Conservation (phyloP, 2,797 vertebrate species). For the Scleropages formosus region DNA sequence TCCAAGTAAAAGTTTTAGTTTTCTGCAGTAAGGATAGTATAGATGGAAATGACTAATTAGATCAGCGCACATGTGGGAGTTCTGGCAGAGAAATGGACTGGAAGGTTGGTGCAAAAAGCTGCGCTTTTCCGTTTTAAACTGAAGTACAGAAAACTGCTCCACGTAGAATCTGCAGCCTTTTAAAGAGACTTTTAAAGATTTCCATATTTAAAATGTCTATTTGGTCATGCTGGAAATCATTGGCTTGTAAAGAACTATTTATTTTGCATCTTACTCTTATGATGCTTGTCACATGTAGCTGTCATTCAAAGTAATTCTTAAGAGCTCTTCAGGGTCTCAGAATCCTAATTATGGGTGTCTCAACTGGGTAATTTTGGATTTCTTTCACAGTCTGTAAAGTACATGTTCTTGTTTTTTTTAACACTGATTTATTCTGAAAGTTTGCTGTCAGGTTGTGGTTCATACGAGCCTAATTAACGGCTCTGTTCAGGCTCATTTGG, state of each 20-base stretch:
- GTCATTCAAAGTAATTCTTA: constrained; percentile 57
- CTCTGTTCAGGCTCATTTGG: constrained; percentile 79
- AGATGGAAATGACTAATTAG: constrained; percentile 66
- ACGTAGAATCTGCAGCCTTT: background rate
- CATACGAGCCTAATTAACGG: constrained; percentile 75
- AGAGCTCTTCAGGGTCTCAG: constrained; percentile 57
- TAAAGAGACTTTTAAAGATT: background rate
- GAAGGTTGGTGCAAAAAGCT: constrained; percentile 13
- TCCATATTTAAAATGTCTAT: background rate
- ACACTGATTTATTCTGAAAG: constrained; percentile 65
- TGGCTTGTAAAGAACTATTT: constrained; percentile 49
- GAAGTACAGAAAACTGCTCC: background rate
- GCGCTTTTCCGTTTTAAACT: background rate
- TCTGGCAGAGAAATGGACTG: constrained; percentile 46
- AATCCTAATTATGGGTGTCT: constrained; percentile 64
- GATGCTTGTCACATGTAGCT: constrained; percentile 35
- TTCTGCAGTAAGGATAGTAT: constrained; percentile 66
- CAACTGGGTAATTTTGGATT: constrained; percentile 64
- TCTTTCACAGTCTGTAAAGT: constrained; percentile 52
- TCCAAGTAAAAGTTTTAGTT: constrained; percentile 39
- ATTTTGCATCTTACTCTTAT: constrained; percentile 57
- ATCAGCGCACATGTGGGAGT: constrained; percentile 54
- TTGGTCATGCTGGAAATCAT: constrained; percentile 3
- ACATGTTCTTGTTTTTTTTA: constrained; percentile 24
- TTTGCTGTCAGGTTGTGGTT: constrained; percentile 74